Conservation (phyloP, 1,140 invertebrate genomes). For the Liolophura sinensis region DNA sequence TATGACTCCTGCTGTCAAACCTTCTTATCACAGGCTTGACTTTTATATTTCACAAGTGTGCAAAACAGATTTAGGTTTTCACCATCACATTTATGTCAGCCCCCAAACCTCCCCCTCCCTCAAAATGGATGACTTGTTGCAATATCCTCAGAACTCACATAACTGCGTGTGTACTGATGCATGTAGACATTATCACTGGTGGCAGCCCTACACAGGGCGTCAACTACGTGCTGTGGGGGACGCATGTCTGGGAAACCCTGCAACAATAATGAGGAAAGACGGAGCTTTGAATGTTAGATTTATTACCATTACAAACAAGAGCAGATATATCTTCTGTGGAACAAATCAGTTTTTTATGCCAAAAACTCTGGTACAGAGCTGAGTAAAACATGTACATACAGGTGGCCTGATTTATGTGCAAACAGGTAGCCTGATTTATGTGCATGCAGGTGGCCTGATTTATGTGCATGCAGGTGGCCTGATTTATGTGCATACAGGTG, state of each 20-base stretch:
- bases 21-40: too few species aligned
- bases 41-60: too few species aligned
- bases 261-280: not conserved
- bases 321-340: too few species aligned
- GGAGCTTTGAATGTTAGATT: not conserved
- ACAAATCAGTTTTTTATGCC: not conserved
- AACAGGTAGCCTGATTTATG: not conserved
- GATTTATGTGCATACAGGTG: not conserved
- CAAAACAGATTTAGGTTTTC: too few species aligned
- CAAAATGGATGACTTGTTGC: too few species aligned
- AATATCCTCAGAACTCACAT: conserved; percentile 63
- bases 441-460: not conserved
- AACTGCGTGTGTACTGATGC: conserved; percentile 81
- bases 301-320: not conserved
- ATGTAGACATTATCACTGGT: conserved; percentile 73
- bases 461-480: not conserved
- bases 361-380: conserved; percentile 5
- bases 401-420: not conserved
- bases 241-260: conserved; percentile 93
- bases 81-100: too few species aligned
- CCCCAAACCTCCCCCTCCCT: too few species aligned
- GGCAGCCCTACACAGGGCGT: conserved; percentile 74
- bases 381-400: conserved; percentile 2
- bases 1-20: too few species aligned
- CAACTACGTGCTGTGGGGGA: conserved; percentile 80